Conservation (phyloP, 92 coral and sea anemone genomes). For the Parazoanthus darwini region DNA sequence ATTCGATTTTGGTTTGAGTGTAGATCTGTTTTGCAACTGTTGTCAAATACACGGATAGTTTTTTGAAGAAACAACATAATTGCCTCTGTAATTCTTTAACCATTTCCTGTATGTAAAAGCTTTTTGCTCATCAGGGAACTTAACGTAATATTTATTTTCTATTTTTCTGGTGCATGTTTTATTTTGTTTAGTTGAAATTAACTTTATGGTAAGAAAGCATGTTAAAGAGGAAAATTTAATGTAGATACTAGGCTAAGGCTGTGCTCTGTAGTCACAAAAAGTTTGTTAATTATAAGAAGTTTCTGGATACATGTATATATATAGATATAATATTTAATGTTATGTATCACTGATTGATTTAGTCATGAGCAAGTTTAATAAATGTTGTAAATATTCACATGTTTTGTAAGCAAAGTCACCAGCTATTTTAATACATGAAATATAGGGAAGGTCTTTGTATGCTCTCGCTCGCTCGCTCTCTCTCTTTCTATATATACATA, state of each 20-base stretch:
- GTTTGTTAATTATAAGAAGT: not conserved
- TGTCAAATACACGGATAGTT: not conserved
- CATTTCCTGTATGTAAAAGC: conserved; percentile 39
- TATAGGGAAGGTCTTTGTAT: not conserved
- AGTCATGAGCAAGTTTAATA: not conserved
- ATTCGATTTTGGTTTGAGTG: not conserved
- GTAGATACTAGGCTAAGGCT: not conserved
- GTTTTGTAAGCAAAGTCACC: not conserved
- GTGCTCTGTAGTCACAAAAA: not conserved
- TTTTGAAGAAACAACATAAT: conserved; percentile 24
- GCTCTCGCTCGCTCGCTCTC: too few relatives aligned
- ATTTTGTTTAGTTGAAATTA: not conserved
- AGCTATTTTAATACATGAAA: not conserved
- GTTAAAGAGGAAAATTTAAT: not conserved
- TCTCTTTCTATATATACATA: too few relatives aligned
- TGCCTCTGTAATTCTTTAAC: conserved; percentile 11
- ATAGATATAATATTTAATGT: not conserved
- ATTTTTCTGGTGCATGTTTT: not conserved
- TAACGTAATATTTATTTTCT: not conserved
- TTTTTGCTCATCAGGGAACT: conserved; percentile 13
- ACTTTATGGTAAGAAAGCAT: not conserved
- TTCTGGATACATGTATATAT: too few relatives aligned
- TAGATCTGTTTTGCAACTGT: conserved; percentile 9
- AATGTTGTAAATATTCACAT: not conserved
- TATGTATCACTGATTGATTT: not conserved